Base-by-base conservation (phyloP, 2,888 invertebrate species). In the Tetropium fuscum region DNA sequence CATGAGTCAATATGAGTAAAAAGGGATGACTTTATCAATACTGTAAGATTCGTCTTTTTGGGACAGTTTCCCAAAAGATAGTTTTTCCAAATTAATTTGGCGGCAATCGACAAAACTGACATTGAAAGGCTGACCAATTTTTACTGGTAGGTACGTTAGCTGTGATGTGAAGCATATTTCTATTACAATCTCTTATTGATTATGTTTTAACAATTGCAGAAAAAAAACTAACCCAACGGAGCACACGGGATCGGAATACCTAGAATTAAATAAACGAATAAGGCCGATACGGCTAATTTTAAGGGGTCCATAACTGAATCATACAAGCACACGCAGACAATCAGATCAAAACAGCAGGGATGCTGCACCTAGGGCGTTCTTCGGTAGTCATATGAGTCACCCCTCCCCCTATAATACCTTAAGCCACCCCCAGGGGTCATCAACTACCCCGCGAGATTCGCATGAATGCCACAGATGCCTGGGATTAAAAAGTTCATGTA, bases 381-480 rank as follows among this genome's bases (percentile, higher is more conserved):
- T 19, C 53, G 43, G 43, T 40, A 36, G 47, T 44, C 55, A 40
- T 36, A 47, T 55, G 55, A 55, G 36, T 55, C 55, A 55, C 40
- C 55, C 45, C 47, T 47, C 47, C 3, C 45, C 40, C 45, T 27
- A 55, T 40, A 38, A 55, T 55, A 55, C 55, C 47, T 55, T 47
- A 45, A 55, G 38, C 55, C 18, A 55, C 47, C 55, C 55, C 55
- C 55, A 47, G 55, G 55, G 55, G 45, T 55, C 55, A 47, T 27
- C 47, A 45, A 20, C 43, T 22, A 55, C 47, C 47, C 55, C 38
- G 30, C 47, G 55, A 20, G 20, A 30, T 38, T 22, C 30, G 30
- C 40, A 27, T 53, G 40, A 53, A 41, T 36, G 20, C 25, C 40
- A 18, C 55, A 55, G 55, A 55, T 55, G 55, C 38, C 47, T 20